Evolutionary conservation across 2,888 invertebrate genomes (phyloP), one percentile per base, ranked within the genome.

Genomic region (Pteria penguin): DNA sequence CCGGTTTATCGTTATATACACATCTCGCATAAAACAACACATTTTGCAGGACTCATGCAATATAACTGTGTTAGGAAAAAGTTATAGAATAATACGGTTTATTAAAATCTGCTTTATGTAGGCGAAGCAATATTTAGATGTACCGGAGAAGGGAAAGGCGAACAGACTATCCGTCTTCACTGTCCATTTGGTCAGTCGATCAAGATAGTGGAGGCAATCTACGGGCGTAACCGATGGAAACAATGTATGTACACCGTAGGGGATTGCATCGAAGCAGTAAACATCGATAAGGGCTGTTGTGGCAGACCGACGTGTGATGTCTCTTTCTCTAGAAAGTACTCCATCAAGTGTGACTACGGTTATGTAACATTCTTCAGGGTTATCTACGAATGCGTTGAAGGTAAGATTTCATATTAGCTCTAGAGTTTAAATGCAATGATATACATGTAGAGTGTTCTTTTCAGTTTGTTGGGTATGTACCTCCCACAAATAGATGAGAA

Each of bases 371-470:
- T 79, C 60, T 76, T 76, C 61, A 66, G 76, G 14, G 65, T 76
- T 3, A 76, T 79, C n/a, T 76, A 79, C 65, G 76, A 79, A 63
- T 79, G 79, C 68, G 68, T 74, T 24, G 66, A 65, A 58, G 65
- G 79, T 79, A 68, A 57, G 61, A 4, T 14, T 58, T 31, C n/a
- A n/a, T n/a, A n/a, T n/a, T n/a, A n/a, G n/a, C n/a, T n/a, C n/a
- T n/a, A n/a, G n/a, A n/a, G n/a, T n/a, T n/a, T n/a, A n/a, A n/a
- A n/a, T n/a, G n/a, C n/a, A n/a, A n/a, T n/a, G n/a, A n/a, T n/a
- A n/a, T n/a, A n/a, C n/a, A n/a, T n/a, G n/a, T n/a, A n/a, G n/a
- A n/a, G n/a, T n/a, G n/a, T n/a, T n/a, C n/a, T n/a, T n/a, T n/a
- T n/a, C n/a, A n/a, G n/a, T n/a, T n/a, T n/a, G n/a, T n/a, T n/a